Conservation (phyloP, 2,113 vertebrate species). For the Urocitellus parryii region DNA sequence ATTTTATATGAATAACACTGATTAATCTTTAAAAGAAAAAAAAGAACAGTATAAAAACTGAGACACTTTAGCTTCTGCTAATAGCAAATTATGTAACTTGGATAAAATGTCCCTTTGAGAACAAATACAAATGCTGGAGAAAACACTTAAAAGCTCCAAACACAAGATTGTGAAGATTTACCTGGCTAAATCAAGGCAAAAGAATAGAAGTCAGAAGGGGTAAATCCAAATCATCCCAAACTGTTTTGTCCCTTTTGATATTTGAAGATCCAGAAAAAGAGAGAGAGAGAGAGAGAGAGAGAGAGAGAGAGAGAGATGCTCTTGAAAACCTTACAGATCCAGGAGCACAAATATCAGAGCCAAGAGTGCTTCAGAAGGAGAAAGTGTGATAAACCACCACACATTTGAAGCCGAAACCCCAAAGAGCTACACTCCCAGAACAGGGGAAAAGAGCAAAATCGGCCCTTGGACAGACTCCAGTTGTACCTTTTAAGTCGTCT, state of each 20-base stretch:
- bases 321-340: slow-evolving; percentile 59
- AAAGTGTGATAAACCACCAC: slow-evolving; percentile 8
- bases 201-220: slow-evolving; percentile 14
- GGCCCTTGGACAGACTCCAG: not conserved
- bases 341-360: slow-evolving; percentile 57
- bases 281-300: not conserved
- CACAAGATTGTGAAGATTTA: slow-evolving; percentile 62
- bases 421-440: slow-evolving; percentile 39
- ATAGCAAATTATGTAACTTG: slow-evolving; percentile 53
- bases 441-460: slow-evolving; percentile 37
- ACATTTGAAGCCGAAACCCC: slow-evolving; percentile 32
- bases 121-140: slow-evolving; percentile 65
- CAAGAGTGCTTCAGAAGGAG: slow-evolving; percentile 56
- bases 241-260: slow-evolving; percentile 50
- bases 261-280: slow-evolving; percentile 7
- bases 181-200: slow-evolving; percentile 56
- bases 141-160: slow-evolving; percentile 51
- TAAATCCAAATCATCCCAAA: slow-evolving; percentile 53
- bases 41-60: slow-evolving; percentile 21
- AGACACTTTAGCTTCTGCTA: slow-evolving; percentile 65
- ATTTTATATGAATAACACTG: slow-evolving; percentile 63
- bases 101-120: slow-evolving; percentile 54
- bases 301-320: not conserved
- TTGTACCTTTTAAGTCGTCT: slow-evolving; percentile 22
- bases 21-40: slow-evolving; percentile 60